Evolutionary conservation across 2,113 vertebrate species (phyloP), one percentile per base, ranked within the genome.

Genomic region (Scomber japonicus): DNA sequence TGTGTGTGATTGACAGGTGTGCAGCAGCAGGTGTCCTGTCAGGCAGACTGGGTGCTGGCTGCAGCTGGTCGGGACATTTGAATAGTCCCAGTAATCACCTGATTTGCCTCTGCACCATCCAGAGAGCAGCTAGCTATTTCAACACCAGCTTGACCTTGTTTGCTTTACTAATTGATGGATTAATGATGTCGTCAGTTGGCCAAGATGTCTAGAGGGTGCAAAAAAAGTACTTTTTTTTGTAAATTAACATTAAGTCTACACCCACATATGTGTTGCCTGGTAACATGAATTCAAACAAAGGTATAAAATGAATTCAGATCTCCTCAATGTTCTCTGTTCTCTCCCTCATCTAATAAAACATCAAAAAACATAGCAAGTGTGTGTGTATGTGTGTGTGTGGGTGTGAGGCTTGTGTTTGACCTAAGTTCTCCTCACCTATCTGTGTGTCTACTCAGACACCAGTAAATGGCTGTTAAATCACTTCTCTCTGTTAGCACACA

Each of bases 401-500:
- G 11, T 30, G 10, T 11, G 13, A 3, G 35, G 8, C 2, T 40
- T 40, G 21, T 48, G 35, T 31, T 82, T 69, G 68, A 55, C 53
- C 31, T 49, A 82, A 81, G 71, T 63, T 72, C 53, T 81, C 71
- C 77, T 74, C 87, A 71, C 83, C 56, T 86, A 68, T 77, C 76
- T 66, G 85, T 51, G 19, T 86, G 82, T 94, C 91, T 85, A 86
- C 80, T 89, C 82, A 85, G 91, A 86, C 87, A 70, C 53, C 80
- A 73, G 10, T 84, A 67, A 81, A 49, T 1, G 61, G 91, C 60
- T 80, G 90, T 91, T 86, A 86, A 91, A 93, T 94, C 92, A 91
- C 87, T 88, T 3, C 74, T 16, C 76, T 74, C 56, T 88, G 92
- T 96, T 96, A 93, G 91, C 93, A 91, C 90, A 93, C 92, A 75